Evolutionary conservation across 1,140 invertebrate genomes (phyloP).

Genomic region (Sipha flava): DNA sequence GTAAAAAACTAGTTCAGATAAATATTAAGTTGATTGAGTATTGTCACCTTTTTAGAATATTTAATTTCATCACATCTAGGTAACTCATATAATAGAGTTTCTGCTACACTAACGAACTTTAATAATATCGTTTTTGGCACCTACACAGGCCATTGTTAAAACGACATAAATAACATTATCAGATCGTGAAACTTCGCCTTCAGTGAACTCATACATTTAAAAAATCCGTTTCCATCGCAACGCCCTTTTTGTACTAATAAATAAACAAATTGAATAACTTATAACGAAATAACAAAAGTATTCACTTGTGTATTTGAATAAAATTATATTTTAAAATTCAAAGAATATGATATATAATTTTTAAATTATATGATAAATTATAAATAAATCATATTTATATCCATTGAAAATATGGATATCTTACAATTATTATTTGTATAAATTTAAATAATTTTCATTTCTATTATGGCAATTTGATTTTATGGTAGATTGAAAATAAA

Average conservation of each 20-base stretch:
- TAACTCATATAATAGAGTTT: neutral
- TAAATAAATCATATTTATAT: neutral
- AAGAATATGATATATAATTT: neutral
- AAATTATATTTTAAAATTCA: neutral
- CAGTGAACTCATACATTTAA: slow-evolving; percentile 14
- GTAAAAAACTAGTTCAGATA: neutral
- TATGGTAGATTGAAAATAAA: no score
- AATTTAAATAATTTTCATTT: neutral
- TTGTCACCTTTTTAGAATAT: neutral
- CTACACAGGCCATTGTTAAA: neutral
- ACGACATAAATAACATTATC: slow-evolving; percentile 24
- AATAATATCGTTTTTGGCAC: slow-evolving; percentile 23
- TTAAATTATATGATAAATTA: neutral
- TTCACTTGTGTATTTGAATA: neutral
- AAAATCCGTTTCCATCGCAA: slow-evolving; percentile 11
- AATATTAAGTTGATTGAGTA: neutral
- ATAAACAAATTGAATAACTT: slow-evolving; percentile 12
- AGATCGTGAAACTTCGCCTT: slow-evolving; percentile 15
- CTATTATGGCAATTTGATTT: no score
- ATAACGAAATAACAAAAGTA: neutral
- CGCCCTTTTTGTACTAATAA: slow-evolving; percentile 14
- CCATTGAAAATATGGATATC: neutral
- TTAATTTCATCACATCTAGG: neutral
- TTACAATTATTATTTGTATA: neutral
- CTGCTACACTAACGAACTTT: neutral